Conservation (phyloP, 2,888 invertebrate genomes). For the Callimorpha dominula region DNA sequence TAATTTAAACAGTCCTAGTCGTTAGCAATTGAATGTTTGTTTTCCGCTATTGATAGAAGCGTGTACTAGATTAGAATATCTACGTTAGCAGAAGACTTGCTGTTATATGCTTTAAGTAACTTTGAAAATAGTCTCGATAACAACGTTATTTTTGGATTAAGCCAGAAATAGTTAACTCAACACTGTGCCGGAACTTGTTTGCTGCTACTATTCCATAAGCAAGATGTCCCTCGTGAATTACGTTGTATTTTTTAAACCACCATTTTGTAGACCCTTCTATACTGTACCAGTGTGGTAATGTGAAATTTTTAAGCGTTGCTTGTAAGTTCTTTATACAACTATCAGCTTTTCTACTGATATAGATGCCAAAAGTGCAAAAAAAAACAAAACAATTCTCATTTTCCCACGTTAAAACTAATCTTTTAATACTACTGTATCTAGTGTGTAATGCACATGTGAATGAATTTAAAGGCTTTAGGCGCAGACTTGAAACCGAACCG, state of each 20-base stretch:
- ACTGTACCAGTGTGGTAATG: too few species aligned
- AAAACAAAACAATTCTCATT: neutral
- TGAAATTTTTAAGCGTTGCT: neutral
- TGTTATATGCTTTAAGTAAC: neutral
- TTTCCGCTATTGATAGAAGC: neutral
- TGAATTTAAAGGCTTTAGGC: constrained; percentile 36
- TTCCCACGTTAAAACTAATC: constrained; percentile 30
- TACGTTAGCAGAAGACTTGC: neutral
- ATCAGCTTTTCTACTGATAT: neutral
- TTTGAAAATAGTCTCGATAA: neutral
- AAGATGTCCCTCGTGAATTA: neutral
- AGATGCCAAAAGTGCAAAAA: too few species aligned
- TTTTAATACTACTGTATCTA: constrained; percentile 16
- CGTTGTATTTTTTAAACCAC: too few species aligned
- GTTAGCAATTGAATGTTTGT: neutral
- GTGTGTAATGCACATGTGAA: constrained; percentile 37
- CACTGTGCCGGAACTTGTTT: neutral
- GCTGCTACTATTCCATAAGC: neutral
- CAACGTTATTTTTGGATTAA: neutral
- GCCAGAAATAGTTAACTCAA: neutral
- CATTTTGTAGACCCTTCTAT: too few species aligned
- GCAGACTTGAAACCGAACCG: constrained; percentile 46
- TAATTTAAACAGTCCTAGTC: neutral
- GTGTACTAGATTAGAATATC: neutral
- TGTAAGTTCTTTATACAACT: neutral